Percentiles rank a stretch among this genome's conserved stretches.
phyloP scores from a whole-genome alignment of 2,797 vertebrate species.

The Sebastes ruberrimus region DNA sequence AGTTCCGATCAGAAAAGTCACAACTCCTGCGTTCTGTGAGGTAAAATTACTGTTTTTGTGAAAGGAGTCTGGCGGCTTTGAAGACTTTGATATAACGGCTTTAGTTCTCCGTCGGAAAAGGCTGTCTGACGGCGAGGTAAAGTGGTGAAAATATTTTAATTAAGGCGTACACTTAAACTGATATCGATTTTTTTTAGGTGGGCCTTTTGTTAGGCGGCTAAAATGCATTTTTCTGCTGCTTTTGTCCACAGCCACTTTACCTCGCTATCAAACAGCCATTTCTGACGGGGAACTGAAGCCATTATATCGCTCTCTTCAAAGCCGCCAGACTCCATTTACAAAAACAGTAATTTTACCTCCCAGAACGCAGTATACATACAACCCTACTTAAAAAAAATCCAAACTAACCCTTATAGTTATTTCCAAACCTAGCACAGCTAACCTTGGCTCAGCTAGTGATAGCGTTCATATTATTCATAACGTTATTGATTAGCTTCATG shows the following conservation, averaged over 20 bases:
- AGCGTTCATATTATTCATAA: neutral
- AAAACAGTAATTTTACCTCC: neutral
- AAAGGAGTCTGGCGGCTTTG: neutral
- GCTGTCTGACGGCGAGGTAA: neutral
- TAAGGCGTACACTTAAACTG: too few species aligned
- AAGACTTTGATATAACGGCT: rapidly evolving
- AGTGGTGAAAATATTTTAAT: neutral
- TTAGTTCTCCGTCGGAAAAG: too few species aligned
- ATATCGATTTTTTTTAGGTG: too few species aligned
- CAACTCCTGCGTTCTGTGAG: neutral
- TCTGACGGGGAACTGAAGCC: neutral
- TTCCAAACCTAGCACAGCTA: neutral
- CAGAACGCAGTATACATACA: too few species aligned
- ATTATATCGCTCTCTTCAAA: neutral
- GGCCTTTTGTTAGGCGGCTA: too few species aligned
- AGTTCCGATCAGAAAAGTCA: neutral
- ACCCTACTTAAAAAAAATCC: neutral
- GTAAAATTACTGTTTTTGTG: neutral
- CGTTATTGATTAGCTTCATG: neutral
- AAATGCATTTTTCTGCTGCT: neutral
- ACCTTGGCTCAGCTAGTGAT: rapidly evolving
- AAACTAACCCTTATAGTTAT: neutral
- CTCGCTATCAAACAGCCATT: neutral
- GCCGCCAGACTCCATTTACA: too few species aligned
- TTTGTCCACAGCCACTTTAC: neutral